phyloP scores from a whole-genome alignment of 2,888 invertebrate genomes.

The Ophion obscuratus region DNA sequence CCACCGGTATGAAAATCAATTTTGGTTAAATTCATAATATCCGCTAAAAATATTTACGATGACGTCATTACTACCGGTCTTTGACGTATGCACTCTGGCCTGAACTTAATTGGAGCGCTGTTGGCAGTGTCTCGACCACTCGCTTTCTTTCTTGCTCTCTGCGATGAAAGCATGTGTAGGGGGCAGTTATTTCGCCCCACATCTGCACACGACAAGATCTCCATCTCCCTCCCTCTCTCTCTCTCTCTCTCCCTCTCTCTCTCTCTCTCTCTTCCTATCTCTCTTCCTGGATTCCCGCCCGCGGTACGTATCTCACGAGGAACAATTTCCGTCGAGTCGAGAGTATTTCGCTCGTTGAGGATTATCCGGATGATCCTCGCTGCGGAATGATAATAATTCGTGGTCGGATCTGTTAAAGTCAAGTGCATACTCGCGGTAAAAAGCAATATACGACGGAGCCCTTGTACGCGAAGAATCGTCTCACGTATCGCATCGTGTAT shows the following conservation, averaged over 20 bases:
- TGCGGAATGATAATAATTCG: neutral
- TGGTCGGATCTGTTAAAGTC: neutral
- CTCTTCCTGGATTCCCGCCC: neutral
- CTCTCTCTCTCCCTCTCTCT: neutral
- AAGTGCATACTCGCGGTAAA: too few species aligned
- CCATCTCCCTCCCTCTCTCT: neutral
- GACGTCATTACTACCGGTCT: too few species aligned
- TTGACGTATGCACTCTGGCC: neutral
- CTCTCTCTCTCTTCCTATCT: neutral
- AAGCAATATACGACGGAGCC: too few species aligned
- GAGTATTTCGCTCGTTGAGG: neutral
- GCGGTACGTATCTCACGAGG: neutral
- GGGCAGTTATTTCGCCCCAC: slow-evolving; percentile 30
- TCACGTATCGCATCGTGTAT: too few species aligned
- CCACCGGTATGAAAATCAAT: too few species aligned
- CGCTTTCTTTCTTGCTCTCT: slow-evolving; percentile 10
- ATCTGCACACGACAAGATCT: slow-evolving; percentile 41
- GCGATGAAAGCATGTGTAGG: slow-evolving; percentile 2
- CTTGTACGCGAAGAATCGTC: too few species aligned
- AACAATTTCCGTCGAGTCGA: slow-evolving; percentile 30
- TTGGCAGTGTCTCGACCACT: neutral
- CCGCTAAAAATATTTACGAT: too few species aligned
- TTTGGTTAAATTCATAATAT: too few species aligned
- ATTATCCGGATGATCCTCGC: neutral
- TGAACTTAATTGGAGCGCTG: slow-evolving; percentile 41